Percentiles rank a stretch among this genome's conserved stretches.
Conservation (phyloP, 2,888 invertebrate genomes). For the Agriopis aurantiaria region DNA sequence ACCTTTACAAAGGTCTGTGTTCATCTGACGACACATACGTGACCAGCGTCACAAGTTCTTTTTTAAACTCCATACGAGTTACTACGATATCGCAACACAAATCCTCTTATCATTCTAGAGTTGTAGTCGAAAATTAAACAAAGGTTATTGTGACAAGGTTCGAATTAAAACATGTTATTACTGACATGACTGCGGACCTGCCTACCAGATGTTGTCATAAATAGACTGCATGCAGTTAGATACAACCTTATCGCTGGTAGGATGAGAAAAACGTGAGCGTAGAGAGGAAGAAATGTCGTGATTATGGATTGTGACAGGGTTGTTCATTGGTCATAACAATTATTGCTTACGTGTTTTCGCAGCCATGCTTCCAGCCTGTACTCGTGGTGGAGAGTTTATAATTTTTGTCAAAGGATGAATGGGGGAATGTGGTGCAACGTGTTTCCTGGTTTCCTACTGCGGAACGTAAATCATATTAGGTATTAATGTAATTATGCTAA, state of each 20-base stretch:
- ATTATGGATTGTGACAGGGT: conserved; percentile 6
- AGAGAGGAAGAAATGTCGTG: background rate
- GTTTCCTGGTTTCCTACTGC: background rate
- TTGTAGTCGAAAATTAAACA: background rate
- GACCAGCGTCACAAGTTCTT: conserved; percentile 17
- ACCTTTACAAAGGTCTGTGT: conserved; percentile 22
- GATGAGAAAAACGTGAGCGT: background rate
- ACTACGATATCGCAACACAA: conserved; percentile 10
- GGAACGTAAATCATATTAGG: too few species aligned
- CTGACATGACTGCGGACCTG: background rate
- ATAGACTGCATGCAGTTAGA: conserved; percentile 8
- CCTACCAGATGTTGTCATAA: conserved; percentile 15
- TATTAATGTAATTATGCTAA: too few species aligned
- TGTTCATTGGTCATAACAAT: conserved; percentile 7
- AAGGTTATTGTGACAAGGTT: background rate
- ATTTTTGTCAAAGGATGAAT: conserved; percentile 7
- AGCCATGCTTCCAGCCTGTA: background rate
- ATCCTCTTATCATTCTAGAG: background rate
- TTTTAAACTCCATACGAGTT: background rate
- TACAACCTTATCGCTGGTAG: conserved; percentile 8
- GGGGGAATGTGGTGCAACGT: background rate
- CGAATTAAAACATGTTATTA: background rate
- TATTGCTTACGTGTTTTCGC: conserved; percentile 8
- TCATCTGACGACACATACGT: conserved; percentile 27
- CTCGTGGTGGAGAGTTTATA: background rate